Conservation (phyloP, 1,140 invertebrate genomes). For the Orchesella cincta region DNA sequence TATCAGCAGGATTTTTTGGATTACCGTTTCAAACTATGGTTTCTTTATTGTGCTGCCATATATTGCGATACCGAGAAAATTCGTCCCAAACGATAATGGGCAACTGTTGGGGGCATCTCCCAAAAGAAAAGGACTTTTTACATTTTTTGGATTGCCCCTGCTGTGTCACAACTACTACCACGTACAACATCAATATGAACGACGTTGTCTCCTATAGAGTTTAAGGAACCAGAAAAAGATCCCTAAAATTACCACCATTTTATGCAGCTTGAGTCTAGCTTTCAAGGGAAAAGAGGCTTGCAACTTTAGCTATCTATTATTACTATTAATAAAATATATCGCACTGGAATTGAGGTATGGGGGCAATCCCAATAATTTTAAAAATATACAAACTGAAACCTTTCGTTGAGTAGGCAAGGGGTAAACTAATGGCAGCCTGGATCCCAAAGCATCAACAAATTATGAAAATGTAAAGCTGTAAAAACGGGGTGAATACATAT, state of each 20-base stretch:
- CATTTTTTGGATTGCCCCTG: constrained; percentile 27
- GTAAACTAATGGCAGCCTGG: no score
- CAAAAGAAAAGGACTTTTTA: constrained; percentile 19
- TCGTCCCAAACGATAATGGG: constrained; percentile 20
- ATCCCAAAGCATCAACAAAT: not conserved
- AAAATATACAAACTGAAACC: no score
- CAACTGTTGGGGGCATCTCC: constrained; percentile 27
- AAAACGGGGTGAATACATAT: not conserved
- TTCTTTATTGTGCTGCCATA: not conserved
- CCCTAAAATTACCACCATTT: not conserved
- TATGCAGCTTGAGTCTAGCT: no score
- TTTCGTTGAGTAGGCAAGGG: no score
- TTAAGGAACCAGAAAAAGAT: not conserved
- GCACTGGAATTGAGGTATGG: no score
- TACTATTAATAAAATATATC: no score
- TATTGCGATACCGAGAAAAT: constrained; percentile 6
- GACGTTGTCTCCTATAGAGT: not conserved
- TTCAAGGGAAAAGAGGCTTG: no score
- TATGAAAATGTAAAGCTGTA: not conserved
- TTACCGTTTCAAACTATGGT: not conserved
- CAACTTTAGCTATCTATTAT: no score
- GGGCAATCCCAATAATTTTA: no score
- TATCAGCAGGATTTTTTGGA: not conserved
- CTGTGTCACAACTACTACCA: constrained; percentile 9
- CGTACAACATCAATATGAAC: not conserved